A percentile compares a stretch with the other conserved stretches of the same genome.
Conservation (phyloP, 2,797 vertebrate species). For the Lophotriccus pileatus region DNA sequence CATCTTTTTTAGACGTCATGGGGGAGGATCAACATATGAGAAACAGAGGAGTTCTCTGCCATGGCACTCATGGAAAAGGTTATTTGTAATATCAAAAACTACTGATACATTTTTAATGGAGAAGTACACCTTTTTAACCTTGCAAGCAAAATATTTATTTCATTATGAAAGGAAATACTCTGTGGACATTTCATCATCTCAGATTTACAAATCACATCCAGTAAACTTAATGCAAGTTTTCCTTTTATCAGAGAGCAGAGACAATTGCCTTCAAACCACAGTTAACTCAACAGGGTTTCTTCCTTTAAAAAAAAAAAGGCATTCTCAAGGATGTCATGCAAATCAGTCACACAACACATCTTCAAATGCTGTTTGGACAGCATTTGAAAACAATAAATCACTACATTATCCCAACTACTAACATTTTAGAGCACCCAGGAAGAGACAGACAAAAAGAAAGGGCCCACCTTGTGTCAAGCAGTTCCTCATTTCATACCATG, state of each 20-base stretch:
- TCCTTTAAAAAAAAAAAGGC: background rate
- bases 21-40: background rate
- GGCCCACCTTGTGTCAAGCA: background rate
- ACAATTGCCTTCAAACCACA: background rate
- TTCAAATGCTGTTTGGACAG: background rate
- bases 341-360: background rate
- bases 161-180: background rate
- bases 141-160: background rate
- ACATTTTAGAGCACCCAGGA: background rate
- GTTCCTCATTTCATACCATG: background rate
- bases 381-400: background rate
- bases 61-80: background rate
- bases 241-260: background rate
- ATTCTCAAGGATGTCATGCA: background rate
- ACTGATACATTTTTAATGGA: background rate
- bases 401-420: background rate
- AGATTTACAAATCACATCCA: background rate
- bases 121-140: background rate
- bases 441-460: background rate
- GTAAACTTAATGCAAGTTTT: background rate
- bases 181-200: background rate
- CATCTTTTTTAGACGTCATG: background rate
- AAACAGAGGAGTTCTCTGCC: background rate
- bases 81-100: background rate
- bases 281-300: background rate